Base-by-base conservation (phyloP, 2,113 vertebrate species). In the Axis porcinus region DNA sequence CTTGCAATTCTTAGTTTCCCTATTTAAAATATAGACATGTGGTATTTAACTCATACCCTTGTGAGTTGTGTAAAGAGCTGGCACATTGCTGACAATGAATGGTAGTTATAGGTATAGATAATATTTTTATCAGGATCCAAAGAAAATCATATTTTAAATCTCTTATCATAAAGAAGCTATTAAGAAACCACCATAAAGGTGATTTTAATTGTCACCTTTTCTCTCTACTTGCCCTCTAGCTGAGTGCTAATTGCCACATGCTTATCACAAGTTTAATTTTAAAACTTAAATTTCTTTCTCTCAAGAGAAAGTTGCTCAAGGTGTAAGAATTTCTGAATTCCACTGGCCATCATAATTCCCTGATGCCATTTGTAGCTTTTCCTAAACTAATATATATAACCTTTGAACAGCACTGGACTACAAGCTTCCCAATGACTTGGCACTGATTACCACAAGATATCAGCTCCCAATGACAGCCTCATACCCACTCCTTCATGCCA, bases 161-260 rank as follows among this genome's bases (percentile, higher is more conserved):
- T 84, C 3, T 88, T 45, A 7, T 43, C 11, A 28, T 90, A 28
- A 90, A 94, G 21, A 83, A 54, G 30, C 14, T 87, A 40, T 94
- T 87, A 95, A 96, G 74, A 55, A 76, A 70, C 21, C 89, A 58
- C 88, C 21, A 58, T 3, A 6, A 25, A 33, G 14, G 2, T 83
- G 33, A 86, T 82, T 97, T 93, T 95, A 92, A 95, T 91, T 86
- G 83, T 58, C 55, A 84, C 33, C 3, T 64, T 86, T 96, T 89
- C 30, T 81, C n/a, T 92, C 28, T 45, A 30, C 40, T 81, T 89
- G n/a, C 47, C 78, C 47, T 90, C 17, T 54, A 82, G 54, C 54
- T 58, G 28, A 81, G 70, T 74, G 40, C 14, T 97, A 97, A 96
- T 97, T 92, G 86, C 62, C 40, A 52, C 40, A 58, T 58, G 40